Conservation (phyloP, 2,797 vertebrate genomes). For the Sebastes jordani region DNA sequence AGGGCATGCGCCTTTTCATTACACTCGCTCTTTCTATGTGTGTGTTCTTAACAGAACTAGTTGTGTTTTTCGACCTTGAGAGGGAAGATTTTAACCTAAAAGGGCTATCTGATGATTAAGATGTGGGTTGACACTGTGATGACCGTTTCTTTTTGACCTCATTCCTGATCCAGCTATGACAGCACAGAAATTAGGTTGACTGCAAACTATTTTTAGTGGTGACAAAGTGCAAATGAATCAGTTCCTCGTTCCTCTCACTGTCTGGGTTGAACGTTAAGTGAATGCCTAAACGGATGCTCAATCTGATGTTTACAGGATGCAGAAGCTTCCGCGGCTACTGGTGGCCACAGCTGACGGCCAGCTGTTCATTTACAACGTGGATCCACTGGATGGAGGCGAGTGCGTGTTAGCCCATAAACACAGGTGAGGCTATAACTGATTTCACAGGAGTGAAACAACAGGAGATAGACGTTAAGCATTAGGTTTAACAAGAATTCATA, state of each 20-base stretch:
- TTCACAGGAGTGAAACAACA: neutral
- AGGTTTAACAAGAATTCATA: neutral
- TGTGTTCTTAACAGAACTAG: neutral
- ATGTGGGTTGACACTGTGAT: neutral
- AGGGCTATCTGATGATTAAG: neutral
- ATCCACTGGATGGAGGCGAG: constrained; percentile 92
- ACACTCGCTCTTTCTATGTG: neutral
- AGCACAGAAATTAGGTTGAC: neutral
- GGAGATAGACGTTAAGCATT: neutral
- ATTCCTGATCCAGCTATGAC: too few relatives aligned
- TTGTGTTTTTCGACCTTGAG: neutral
- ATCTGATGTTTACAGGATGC: constrained; percentile 81
- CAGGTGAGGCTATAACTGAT: constrained; percentile 79
- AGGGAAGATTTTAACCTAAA: neutral
- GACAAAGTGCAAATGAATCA: neutral
- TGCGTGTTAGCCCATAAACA: constrained; percentile 90
- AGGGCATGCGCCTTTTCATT: neutral
- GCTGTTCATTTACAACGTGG: constrained; percentile 92
- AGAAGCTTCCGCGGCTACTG: constrained; percentile 90
- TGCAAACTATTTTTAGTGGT: neutral
- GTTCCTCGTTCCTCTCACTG: neutral
- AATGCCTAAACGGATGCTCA: neutral
- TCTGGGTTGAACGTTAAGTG: too few relatives aligned
- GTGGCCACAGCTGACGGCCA: constrained; percentile 91
- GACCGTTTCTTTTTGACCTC: too few relatives aligned